Evolutionary conservation across 2,113 vertebrate genomes (phyloP), one percentile per base, ranked within the genome.

Genomic region (Camarhynchus parvulus): DNA sequence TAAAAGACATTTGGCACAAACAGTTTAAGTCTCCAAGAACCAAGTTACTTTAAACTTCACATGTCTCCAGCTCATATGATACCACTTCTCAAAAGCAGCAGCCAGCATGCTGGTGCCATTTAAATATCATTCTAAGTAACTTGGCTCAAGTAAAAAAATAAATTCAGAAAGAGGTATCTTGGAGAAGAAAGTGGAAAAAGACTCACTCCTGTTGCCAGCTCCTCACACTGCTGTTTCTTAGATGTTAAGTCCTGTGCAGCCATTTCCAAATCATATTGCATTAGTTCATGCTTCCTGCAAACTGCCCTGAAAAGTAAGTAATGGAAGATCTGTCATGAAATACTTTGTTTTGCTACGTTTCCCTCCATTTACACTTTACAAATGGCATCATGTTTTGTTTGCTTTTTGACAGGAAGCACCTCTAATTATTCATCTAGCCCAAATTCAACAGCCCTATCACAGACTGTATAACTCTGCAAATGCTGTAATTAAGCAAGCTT

Each of bases 141-240:
- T 64, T 92, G 83, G 91, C 64, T 89, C 75, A 90, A 84, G 72
- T 21, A 9, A 82, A 83, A 83, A 89, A 81, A 64, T 42, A 50
- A 94, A 62, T 59, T n/a, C 62, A 88, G 59, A 44, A 67, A 70
- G 15, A 89, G 19, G 72, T 83, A 94, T 89, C 58, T 75, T 92
- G 84, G 91, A 91, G 44, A 95, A 96, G 69, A 95, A 94, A 92
- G 28, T 62, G 86, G 84, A 93, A 95, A 83, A 93, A 84, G 50
- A 96, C 94, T 98, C 96, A 99, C 99, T 98, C 99, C 99, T 35
- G 99, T 99, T 88, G 98, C 98, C 93, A 99, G 96, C 95, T 99
- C 99, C 92, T 99, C 99, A 44, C 98, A 98, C 84, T 99, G 99
- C 95, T 99, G 99, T 92, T 99, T 99, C 97, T 99, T 99, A 46